phyloP scores from a whole-genome alignment of 2,797 vertebrate genomes.

The Sylvia borin region DNA sequence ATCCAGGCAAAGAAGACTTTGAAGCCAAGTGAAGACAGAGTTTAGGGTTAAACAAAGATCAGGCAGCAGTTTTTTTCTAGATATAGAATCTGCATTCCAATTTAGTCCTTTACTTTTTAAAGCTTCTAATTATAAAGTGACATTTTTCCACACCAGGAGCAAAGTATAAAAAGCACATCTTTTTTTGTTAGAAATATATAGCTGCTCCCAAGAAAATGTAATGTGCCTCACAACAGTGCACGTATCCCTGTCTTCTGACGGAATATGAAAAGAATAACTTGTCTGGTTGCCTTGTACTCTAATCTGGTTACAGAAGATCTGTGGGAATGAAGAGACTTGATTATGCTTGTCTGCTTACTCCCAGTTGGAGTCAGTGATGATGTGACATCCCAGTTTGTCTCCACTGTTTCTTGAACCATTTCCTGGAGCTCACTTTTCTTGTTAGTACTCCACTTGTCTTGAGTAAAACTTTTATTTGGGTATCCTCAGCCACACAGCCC shows the following conservation, averaged over 20 bases:
- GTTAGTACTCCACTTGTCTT: not conserved
- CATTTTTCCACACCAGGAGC: not conserved
- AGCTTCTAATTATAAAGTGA: conserved; percentile 12
- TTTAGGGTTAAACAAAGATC: not conserved
- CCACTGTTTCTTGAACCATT: not conserved
- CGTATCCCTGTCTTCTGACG: not conserved
- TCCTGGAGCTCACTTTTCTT: not conserved
- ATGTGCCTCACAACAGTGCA: not conserved
- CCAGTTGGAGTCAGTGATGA: not conserved
- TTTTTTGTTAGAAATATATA: not conserved
- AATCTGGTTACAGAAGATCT: not conserved
- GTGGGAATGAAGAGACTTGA: not conserved
- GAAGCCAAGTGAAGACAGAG: not conserved
- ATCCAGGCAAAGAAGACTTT: not conserved
- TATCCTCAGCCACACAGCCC: not conserved
- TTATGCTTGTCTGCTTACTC: not conserved
- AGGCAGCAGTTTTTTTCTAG: conserved; percentile 19
- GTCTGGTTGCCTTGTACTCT: not conserved
- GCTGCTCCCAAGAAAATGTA: not conserved
- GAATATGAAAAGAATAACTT: not conserved
- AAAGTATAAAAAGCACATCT: not conserved
- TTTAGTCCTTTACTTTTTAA: conserved; percentile 17
- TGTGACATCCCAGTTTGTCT: not conserved
- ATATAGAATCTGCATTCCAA: not conserved
- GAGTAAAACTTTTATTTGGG: not conserved